Conservation (phyloP, 2,888 invertebrate genomes). For the Gonocerus acuteangulatus region DNA sequence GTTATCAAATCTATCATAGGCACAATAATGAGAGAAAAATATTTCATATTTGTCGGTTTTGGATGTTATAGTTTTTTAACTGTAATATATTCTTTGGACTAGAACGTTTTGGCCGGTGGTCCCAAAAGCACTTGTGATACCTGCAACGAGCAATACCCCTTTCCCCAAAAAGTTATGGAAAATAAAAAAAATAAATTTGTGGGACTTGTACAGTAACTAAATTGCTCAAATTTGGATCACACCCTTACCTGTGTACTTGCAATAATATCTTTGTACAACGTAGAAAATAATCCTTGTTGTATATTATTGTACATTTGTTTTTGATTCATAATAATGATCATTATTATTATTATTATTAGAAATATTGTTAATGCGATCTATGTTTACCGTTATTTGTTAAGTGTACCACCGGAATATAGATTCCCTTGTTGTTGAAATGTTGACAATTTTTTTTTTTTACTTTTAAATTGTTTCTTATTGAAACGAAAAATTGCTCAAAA, state of each 20-base stretch:
- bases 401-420: conserved; percentile 11
- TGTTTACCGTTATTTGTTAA: conserved; percentile 23
- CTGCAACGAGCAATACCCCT: conserved; percentile 19
- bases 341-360: conserved; percentile 14
- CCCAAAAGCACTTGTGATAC: conserved; percentile 21
- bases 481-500: not conserved
- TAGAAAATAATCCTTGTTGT: conserved; percentile 22
- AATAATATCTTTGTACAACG: conserved; percentile 23
- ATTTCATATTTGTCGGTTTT: too few relatives aligned
- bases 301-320: conserved; percentile 25
- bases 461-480: not conserved
- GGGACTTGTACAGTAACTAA: conserved; percentile 4
- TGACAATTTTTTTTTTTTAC: not conserved
- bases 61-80: too few relatives aligned
- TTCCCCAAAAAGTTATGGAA: conserved; percentile 3
- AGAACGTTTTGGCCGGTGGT: not conserved
- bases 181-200: not conserved
- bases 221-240: conserved; percentile 23
- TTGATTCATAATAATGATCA: too few relatives aligned
- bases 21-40: too few relatives aligned
- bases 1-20: too few relatives aligned
- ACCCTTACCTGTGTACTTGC: conserved; percentile 16
- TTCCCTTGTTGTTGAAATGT: not conserved
- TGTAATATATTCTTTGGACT: too few relatives aligned
- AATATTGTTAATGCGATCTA: conserved; percentile 19